Base-by-base conservation (phyloP, 2,888 invertebrate species). In the Idaea straminata region DNA sequence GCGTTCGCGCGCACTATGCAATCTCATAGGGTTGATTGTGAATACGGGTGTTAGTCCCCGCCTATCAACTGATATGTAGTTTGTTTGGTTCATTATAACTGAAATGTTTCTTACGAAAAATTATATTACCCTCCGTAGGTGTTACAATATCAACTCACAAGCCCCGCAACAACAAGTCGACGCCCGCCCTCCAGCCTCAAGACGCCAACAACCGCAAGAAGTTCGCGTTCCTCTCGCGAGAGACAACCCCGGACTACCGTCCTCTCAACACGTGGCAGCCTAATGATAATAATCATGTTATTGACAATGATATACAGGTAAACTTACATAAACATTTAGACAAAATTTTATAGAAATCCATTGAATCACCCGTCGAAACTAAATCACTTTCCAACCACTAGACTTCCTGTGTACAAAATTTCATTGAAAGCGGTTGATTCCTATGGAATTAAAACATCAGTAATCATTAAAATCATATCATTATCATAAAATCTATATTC, bases 181-280 rank as follows among this genome's bases (percentile, higher is more conserved):
- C 83, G 74, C 93, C 80, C 74, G 93, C 87, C 69, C 85, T 84
- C 88, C 95, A 79, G 92, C 95, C 77, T 60, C 92, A 93, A 62
- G 95, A 96, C 84, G 94, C 96, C 60, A 97, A 97, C 88, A 97
- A 96, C 83, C 95, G 96, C 77, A 96, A 95, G 91, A 98, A 97
- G 88, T 97, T 97, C 88, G 96, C 96, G 5, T 97, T 97, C 88
- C 93, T 98, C 3, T 95, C 97, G 58, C 95, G 96, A n/a, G 96
- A 97, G 90, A 97, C 97, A 47, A 95, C 96, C 75, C 96, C 97
- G 60, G 97, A 98, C 92, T 98, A 98, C 89, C 94, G 97, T 72
- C 95, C 96, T 78, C 91, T 91, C 66, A 95, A 79, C 78, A 91
- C 91, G 35, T 92, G 92, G 93, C 90, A 96, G 79, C 89, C 84